A percentile compares a stretch with the other conserved stretches of the same genome.
These are phyloP conservation scores for Hoplodrina ambigua DNA, from an alignment of 2,888 invertebrate genomes.

Conservation along the genomic window DNA sequence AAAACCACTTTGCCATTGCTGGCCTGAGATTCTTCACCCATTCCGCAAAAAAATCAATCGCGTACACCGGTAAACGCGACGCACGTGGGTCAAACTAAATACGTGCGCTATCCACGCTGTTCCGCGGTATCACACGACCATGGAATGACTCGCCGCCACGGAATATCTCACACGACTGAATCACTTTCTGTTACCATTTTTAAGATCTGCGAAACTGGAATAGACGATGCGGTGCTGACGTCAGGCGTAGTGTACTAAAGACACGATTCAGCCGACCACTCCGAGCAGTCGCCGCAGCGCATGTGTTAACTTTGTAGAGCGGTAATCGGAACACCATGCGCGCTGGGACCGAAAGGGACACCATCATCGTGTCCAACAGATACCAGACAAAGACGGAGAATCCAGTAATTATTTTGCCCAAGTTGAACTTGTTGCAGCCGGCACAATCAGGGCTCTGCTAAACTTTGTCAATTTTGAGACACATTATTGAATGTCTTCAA, in stretches of 20 bases:
- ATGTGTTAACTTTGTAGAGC: slow-evolving; percentile 69
- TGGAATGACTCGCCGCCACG: slow-evolving; percentile 69
- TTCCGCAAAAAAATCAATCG: slow-evolving; percentile 88
- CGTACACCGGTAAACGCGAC: slow-evolving; percentile 76
- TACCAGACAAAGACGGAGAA: slow-evolving; percentile 65
- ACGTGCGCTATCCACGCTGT: slow-evolving; percentile 62
- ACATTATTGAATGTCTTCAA: slow-evolving; percentile 14
- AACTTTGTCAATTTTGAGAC: slow-evolving; percentile 30
- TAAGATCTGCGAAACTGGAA: slow-evolving; percentile 81
- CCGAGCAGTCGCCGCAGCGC: slow-evolving; percentile 77
- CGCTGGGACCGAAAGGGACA: slow-evolving; percentile 62
- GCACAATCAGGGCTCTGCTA: slow-evolving; percentile 35
- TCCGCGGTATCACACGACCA: slow-evolving; percentile 53
- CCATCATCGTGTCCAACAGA: slow-evolving; percentile 34
- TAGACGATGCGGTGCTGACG: slow-evolving; percentile 75
- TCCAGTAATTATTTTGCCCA: slow-evolving; percentile 40
- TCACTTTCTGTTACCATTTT: slow-evolving; percentile 86
- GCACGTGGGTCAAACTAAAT: slow-evolving; percentile 76
- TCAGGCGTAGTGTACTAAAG: slow-evolving; percentile 67
- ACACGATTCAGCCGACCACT: slow-evolving; percentile 72
- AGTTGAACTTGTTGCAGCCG: slow-evolving; percentile 57
- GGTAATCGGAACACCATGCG: slow-evolving; percentile 38
- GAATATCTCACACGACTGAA: slow-evolving; percentile 82
- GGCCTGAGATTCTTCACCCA: slow-evolving; percentile 86
- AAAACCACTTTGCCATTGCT: slow-evolving; percentile 91